Conservation (phyloP, 2,797 vertebrate genomes). For the Gymnothorax reevesii region DNA sequence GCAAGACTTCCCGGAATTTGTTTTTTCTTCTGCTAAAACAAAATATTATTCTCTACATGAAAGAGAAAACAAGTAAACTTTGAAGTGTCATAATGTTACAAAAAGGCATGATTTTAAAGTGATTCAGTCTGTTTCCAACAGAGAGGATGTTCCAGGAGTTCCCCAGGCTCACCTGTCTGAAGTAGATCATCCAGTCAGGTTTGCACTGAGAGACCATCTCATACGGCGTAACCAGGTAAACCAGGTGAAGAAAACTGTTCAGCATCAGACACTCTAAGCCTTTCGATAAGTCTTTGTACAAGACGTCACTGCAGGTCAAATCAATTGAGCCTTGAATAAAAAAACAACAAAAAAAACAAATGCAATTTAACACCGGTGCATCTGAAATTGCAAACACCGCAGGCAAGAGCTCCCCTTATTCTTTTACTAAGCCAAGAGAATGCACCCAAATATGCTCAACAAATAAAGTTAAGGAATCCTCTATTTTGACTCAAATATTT, state of each 20-base stretch:
- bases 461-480: not conserved
- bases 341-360: not conserved
- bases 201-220: slow-evolving; percentile 78
- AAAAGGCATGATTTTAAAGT: not conserved
- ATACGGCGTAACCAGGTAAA: slow-evolving; percentile 90
- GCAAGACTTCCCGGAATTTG: no score
- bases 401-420: not conserved
- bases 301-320: slow-evolving; percentile 75
- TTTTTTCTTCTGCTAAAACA: no score
- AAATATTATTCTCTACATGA: no score
- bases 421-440: not conserved
- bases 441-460: not conserved
- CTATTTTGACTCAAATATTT: no score
- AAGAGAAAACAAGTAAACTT: no score
- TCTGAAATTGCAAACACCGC: not conserved
- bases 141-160: not conserved
- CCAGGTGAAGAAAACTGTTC: slow-evolving; percentile 85
- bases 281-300: slow-evolving; percentile 84
- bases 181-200: slow-evolving; percentile 91
- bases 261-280: slow-evolving; percentile 89
- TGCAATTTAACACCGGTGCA: no score
- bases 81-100: not conserved
- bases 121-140: not conserved
- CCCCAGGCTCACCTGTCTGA: slow-evolving; percentile 79
- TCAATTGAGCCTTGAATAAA: slow-evolving; percentile 83